Base-by-base conservation (phyloP, 2,797 vertebrate genomes). In the Pelodytes ibericus region DNA sequence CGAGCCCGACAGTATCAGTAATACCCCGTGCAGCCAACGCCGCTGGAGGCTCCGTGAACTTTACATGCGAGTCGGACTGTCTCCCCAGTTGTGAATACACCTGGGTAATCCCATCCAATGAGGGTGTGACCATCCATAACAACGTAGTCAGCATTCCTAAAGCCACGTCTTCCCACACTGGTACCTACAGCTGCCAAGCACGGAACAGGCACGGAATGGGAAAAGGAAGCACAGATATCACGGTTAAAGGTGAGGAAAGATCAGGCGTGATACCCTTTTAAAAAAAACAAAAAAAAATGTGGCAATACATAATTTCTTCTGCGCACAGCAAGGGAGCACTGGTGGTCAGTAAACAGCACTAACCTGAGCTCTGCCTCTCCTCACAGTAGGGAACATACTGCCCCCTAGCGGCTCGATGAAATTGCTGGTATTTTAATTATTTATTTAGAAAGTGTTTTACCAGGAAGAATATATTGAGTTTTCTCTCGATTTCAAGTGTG, bases 51-150 rank as follows among this genome's bases (percentile, higher is more conserved):
- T 26, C 67, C 4, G 2, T 77, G 15, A 77, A 77, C 24, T 2
- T 77, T 3, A 77, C 67, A 1, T 77, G 75, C 22, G 0, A 13
- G 18, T 44, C 67, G 4, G 75, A 71, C 1, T 58, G 47, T 3
- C 15, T 27, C 6, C 75, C 75, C 2, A 4, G n/a, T 15, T 68
- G 57, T 5, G 11, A 16, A 0, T 71, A 64, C 36, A 27, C 0
- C 6, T 77, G 75, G 75, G 7, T 15, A 2, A 36, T 71, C 51
- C 75, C 67, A 24, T 1, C 26, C 20, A 9, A 56, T 3, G 51
- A 47, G 0, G 1, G 3, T 4, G 75, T 77, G n/a, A 10, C 47
- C 16, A 0, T 0, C 1, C n/a, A 71, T 25, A 47, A 36, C 0
- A 64, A 26, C 5, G 26, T 9, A 13, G 47, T 77, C 36, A 25